Evolutionary conservation across 2,113 vertebrate species (phyloP), one percentile per base, ranked within the genome.

Genomic region (Hydrolagus affinis): DNA sequence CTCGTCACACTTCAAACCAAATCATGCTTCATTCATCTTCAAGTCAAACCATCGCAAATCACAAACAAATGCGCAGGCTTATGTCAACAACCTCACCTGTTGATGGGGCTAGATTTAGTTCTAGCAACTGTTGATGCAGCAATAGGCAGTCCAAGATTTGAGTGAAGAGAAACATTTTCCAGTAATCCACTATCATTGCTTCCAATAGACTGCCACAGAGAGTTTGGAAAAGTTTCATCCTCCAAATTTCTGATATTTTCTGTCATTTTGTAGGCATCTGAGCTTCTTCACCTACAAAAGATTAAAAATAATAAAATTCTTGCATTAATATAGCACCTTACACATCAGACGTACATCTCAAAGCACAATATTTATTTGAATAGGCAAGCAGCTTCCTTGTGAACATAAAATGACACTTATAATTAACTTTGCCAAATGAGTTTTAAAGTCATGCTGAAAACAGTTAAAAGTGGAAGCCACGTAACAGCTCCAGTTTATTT

Each of bases 81-180:
- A 68, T 17, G 19, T 11, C 11, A 75, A 68, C n/a, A 66, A 68
- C 0, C 92, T 91, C 93, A 98, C 97, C 97, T 97, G 90, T 92
- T 92, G 87, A 93, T 92, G 86, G 86, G 80, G 9, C 68, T 86
- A 0, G 69, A 86, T 92, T 91, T 94, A 90, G 89, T 92, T 94
- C 93, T 96, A 88, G 94, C 96, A 87, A 96, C 92, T 56, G 97
- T 99, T 17, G 97, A 99, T 86, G 96, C 96, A 85, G 97, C 97
- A 89, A 99, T 93, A 59, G 97, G 97, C 17, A 96, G 89, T 25
- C 97, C 97, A 7, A 94, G 94, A 85, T 93, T 94, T 85, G 97
- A 97, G 85, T 93, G 92, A 86, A 97, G 59, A 0, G 95, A 97
- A 85, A 96, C 90, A 87, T 98, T 95, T 86, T 92, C 95, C 60